Base-by-base conservation (phyloP, 2,113 vertebrate species). In the Morone chrysops region DNA sequence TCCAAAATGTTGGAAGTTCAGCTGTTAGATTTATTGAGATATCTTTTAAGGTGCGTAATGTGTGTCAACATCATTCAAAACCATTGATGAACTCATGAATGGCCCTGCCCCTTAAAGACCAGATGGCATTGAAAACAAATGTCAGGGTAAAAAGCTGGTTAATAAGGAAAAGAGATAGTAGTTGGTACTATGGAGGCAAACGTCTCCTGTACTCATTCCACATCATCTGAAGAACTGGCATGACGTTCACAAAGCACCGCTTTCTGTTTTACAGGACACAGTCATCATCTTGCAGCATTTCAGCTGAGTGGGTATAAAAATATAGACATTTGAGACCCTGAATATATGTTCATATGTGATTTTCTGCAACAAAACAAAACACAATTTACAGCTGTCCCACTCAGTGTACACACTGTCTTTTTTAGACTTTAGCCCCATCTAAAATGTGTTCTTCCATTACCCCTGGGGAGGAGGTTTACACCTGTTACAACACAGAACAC, bases 281-380 rank as follows among this genome's bases (percentile, higher is more conserved):
- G 88, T 94, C 89, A 72, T 93, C 90, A 88, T 91, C 92, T 92
- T 86, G 90, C 93, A 94, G 94, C 92, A 89, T 92, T 94, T 93
- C 82, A 94, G 90, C 92, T 89, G 92, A 94, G 91, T 93, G 93
- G 92, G 91, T 95, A 95, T 90, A 95, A 94, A 95, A 95, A 95
- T 94, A 95, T 92, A 95, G 92, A 92, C 87, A 93, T 95, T 94
- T 93, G 87, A 94, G 92, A 94, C 92, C 94, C 94, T 95, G 94
- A 95, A 94, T 93, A 94, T 87, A 94, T 91, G 93, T 93, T 93
- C 87, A 91, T 90, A 92, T 83, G 87, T 84, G 89, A 92, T 91
- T 94, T 87, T 92, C 88, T 87, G 92, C 91, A 90, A 88, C 86
- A 89, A 85, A 92, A 92, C 70, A 90, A 83, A 88, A 93, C 76